These are phyloP conservation scores for Erynnis tages DNA, from an alignment of 2,888 invertebrate genomes.

Conservation along the genomic window DNA sequence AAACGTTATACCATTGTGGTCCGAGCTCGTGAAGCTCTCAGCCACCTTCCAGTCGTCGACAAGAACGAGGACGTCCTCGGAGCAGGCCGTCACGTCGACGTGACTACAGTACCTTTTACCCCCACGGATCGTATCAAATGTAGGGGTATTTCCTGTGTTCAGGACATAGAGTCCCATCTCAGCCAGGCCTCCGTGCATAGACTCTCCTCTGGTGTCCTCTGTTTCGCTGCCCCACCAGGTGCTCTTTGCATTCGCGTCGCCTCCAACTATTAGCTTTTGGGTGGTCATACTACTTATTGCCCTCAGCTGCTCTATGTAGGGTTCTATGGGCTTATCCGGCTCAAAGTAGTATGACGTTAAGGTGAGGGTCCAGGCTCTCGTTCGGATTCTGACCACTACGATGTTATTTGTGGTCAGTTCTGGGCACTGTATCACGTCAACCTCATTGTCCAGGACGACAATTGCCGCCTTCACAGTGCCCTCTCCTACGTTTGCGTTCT, in stretches of 20 bases:
- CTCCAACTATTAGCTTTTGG: neutral
- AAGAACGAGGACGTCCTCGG: conserved; percentile 1
- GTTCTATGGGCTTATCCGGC: neutral
- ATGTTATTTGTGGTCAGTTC: no score
- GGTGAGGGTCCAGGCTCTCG: neutral
- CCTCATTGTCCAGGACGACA: conserved; percentile 3
- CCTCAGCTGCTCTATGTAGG: neutral
- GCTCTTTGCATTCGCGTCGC: neutral
- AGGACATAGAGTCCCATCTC: conserved; percentile 24
- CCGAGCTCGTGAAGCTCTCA: conserved; percentile 24
- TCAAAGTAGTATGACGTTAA: neutral
- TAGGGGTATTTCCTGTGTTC: conserved; percentile 30
- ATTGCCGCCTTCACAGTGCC: conserved; percentile 23
- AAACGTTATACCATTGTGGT: conserved; percentile 28
- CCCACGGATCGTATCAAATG: conserved; percentile 29
- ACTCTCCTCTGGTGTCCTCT: neutral
- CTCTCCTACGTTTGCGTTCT: neutral
- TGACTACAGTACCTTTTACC: conserved; percentile 4
- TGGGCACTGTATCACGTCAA: conserved; percentile 6
- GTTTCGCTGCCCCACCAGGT: neutral
- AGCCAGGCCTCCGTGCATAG: neutral
- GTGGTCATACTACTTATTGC: neutral
- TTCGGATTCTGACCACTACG: neutral
- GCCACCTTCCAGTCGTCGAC: conserved; percentile 26
- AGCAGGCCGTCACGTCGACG: conserved; percentile 30